Evolutionary conservation across 2,888 invertebrate genomes (phyloP).

Genomic region (Lacanobia wlatinum): DNA sequence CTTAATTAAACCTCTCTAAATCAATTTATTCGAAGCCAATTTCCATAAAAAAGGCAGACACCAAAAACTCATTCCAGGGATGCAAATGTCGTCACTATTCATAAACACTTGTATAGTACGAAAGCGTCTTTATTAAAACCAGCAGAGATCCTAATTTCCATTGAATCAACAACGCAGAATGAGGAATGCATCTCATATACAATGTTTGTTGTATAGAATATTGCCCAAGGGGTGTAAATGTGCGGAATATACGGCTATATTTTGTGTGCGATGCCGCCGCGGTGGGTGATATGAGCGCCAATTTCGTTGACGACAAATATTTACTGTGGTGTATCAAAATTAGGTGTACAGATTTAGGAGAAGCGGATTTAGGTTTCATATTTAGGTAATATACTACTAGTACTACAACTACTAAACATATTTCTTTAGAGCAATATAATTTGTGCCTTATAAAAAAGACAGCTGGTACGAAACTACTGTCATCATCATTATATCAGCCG

Average conservation of each 20-base stretch:
- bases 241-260: slow-evolving; percentile 62
- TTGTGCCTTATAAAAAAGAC: no score
- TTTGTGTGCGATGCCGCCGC: slow-evolving; percentile 50
- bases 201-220: slow-evolving; percentile 60
- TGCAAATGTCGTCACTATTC: slow-evolving; percentile 75
- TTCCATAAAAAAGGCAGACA: slow-evolving; percentile 62
- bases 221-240: slow-evolving; percentile 55
- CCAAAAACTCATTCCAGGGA: slow-evolving; percentile 71
- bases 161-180: slow-evolving; percentile 81
- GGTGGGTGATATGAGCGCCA: slow-evolving; percentile 40
- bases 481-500: no score
- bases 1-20: slow-evolving; percentile 57
- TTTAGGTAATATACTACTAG: neutral
- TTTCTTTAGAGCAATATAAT: neutral
- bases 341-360: slow-evolving; percentile 49
- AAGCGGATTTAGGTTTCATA: slow-evolving; percentile 22
- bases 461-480: no score
- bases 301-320: slow-evolving; percentile 59
- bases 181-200: slow-evolving; percentile 79
- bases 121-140: slow-evolving; percentile 79
- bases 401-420: neutral
- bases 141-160: slow-evolving; percentile 80
- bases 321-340: slow-evolving; percentile 52
- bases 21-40: slow-evolving; percentile 62
- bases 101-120: slow-evolving; percentile 72